Evolutionary conservation across 2,888 invertebrate genomes (phyloP), one percentile per base, ranked within the genome.

Genomic region (Pseudanteris insignis): DNA sequence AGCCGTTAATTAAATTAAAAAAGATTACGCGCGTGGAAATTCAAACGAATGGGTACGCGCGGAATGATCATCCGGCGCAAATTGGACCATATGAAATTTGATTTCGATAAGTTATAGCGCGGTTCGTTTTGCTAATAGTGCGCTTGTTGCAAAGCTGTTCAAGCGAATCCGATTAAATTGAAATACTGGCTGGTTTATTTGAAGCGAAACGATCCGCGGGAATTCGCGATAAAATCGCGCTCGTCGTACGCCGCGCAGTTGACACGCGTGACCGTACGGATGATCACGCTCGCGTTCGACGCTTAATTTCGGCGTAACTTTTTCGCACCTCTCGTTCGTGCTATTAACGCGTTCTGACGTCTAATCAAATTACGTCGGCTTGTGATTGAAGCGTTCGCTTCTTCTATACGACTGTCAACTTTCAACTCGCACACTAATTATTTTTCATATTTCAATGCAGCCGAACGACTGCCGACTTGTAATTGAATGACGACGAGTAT

Each of bases 121-220:
- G 29, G 43, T 37, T 50, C 58, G 43, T 55, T 59, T 21, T 51
- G 51, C 47, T 55, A 51, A 60, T 55, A 60, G 38, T 30, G 21
- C 46, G 32, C 38, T 37, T 62, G 50, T 46, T 55, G 51, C 51
- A 32, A 57, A 53, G 34, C 55, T 44, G 57, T 53, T 62, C 32
- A 28, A 62, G 50, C 30, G 64, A 47, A 62, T 48, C 58, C 58
- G 54, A 61, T 64, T 54, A 58, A 58, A 64, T 47, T 58, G 58
- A 61, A 62, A 61, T 54, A 54, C 50, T 41, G 50, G 58, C 46
- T 53, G 50, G 61, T 61, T 61, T 61, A 54, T 61, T 61, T 37
- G 50, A 40, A 38, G 53, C 40, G 57, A 57, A 57, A 43, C 53
- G 61, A 48, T 54, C 30, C 34, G 37, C 61, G 46, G 60, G 57